Conservation (phyloP, 2,113 vertebrate species). For the Glaucomys volans region DNA sequence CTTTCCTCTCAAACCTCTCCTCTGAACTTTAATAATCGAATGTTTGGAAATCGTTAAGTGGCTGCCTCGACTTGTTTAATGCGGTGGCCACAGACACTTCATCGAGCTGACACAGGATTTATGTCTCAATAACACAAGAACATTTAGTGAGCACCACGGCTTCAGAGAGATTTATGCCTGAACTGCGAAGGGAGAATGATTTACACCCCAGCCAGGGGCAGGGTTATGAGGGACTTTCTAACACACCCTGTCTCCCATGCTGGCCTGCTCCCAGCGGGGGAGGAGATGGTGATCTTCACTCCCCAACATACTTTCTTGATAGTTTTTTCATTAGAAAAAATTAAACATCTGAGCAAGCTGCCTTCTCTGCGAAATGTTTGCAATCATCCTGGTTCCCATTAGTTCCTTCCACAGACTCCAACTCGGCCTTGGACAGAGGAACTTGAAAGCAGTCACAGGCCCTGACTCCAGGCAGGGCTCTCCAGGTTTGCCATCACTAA, state of each 20-base stretch:
- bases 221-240: constrained; percentile 52
- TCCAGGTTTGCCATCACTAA: background rate
- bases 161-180: constrained; percentile 67
- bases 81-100: constrained; percentile 62
- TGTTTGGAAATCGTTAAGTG: constrained; percentile 80
- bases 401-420: background rate
- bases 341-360: constrained; percentile 28
- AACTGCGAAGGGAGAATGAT: constrained; percentile 68
- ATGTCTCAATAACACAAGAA: constrained; percentile 78
- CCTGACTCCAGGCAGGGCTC: background rate
- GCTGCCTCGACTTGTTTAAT: constrained; percentile 78
- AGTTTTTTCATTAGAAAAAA: constrained; percentile 60
- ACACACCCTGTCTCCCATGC: background rate
- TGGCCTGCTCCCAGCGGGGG: background rate
- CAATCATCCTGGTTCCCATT: constrained; percentile 57
- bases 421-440: background rate
- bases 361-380: constrained; percentile 64
- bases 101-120: constrained; percentile 76
- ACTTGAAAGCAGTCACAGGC: background rate
- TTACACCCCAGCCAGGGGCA: constrained; percentile 60
- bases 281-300: background rate
- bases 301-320: constrained; percentile 15
- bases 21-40: constrained; percentile 72
- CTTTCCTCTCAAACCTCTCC: constrained; percentile 8
- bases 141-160: background rate